Conservation (phyloP, 2,113 vertebrate species). For the Zosterops japonicus region DNA sequence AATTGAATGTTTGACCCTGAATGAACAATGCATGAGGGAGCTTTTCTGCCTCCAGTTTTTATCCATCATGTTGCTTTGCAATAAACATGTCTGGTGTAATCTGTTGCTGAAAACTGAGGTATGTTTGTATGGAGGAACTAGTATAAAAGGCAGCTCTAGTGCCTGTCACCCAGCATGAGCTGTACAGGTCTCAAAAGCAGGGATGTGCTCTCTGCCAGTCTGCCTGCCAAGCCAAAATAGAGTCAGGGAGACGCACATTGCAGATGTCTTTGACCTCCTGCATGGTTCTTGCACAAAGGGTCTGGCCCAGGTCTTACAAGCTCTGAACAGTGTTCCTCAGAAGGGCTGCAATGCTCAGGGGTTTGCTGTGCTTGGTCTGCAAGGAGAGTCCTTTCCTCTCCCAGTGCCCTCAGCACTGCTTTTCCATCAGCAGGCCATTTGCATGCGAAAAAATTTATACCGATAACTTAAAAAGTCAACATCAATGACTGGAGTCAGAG, state of each 20-base stretch:
- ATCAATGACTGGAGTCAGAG: slow-evolving; percentile 19
- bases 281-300: background rate
- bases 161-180: background rate
- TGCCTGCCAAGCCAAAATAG: background rate
- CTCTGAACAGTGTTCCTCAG: background rate
- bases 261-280: background rate
- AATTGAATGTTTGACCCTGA: background rate
- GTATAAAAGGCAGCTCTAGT: background rate
- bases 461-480: slow-evolving; percentile 40
- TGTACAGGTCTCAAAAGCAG: accelerated
- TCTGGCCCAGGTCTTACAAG: background rate
- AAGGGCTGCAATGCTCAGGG: background rate
- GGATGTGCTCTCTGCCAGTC: background rate
- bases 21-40: background rate
- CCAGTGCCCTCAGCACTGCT: background rate
- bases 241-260: accelerated
- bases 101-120: background rate
- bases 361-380: background rate
- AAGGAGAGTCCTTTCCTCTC: background rate
- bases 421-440: background rate
- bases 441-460: background rate
- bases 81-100: background rate
- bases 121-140: background rate
- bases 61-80: background rate
- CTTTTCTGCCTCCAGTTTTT: slow-evolving; percentile 11